Evolutionary conservation across 2,113 vertebrate species (phyloP), one percentile per base, ranked within the genome.

Genomic region (Ahaetulla prasina): DNA sequence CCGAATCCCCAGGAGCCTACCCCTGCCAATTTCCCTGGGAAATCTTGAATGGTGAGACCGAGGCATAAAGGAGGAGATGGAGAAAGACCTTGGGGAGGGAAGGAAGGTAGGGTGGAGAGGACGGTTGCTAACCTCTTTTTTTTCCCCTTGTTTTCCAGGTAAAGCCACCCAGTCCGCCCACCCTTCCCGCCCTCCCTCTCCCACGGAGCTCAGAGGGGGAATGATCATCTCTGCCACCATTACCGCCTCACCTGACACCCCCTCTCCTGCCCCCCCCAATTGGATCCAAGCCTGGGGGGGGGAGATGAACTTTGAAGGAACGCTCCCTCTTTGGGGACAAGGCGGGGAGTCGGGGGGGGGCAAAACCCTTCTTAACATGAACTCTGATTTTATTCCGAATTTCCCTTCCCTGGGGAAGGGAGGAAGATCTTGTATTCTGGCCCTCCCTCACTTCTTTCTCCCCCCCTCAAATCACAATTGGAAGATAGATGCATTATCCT

Each of bases 341-440:
- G 20, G 53, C 52, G 52, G 55, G 55, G 23, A n/a, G n/a, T n/a
- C 9, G 55, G 55, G 55, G 8, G 10, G 52, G 23, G 8, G 55
- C 10, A 30, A 11, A n/a, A 12, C 88, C 63, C 27, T 89, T 39
- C 52, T 85, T 47, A 47, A 85, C 74, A 50, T 25, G 45, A 92
- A 92, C 92, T 74, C 14, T 89, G 88, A 85, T 92, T 92, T 92
- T 92, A 85, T 23, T 89, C 74, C 25, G 52, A 85, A 85, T 27
- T 85, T 60, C 74, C 88, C 30, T 20, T 20, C 68, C 68, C 55
- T 49, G 27, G 57, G 85, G 49, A 47, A 16, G 43, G 45, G 45
- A 11, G 43, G 7, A 68, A n/a, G 14, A 35, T n/a, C n/a, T 35
- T 74, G n/a, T 74, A 74, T 74, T 35, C 1, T 30, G 25, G 12